phyloP scores from a whole-genome alignment of 2,797 vertebrate genomes.

The Enteromius fasciolatus region DNA sequence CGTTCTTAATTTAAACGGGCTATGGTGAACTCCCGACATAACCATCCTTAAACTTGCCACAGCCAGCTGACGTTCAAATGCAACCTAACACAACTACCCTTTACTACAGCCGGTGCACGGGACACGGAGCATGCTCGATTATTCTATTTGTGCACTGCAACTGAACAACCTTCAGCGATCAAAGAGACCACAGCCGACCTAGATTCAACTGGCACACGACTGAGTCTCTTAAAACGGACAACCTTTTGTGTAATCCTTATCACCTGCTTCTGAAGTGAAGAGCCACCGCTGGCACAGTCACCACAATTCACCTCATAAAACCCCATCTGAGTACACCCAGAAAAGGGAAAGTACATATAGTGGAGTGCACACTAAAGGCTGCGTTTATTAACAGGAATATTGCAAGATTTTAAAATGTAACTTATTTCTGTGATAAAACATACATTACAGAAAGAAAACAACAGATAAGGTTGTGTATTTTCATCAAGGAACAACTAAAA shows the following conservation, averaged over 20 bases:
- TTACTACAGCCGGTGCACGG: neutral
- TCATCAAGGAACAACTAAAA: neutral
- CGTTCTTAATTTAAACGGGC: constrained; percentile 71
- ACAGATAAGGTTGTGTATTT: neutral
- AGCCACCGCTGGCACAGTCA: neutral
- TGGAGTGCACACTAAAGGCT: neutral
- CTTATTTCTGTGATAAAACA: neutral
- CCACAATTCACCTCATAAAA: neutral
- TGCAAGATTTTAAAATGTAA: neutral
- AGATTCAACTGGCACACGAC: constrained; percentile 54
- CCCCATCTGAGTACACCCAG: neutral
- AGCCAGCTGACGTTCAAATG: constrained; percentile 17
- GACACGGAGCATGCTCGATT: neutral
- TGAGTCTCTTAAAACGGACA: constrained; percentile 64
- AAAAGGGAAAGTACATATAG: neutral
- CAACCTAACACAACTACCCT: constrained; percentile 19
- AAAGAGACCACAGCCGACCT: constrained; percentile 54
- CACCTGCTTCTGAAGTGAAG: constrained; percentile 36
- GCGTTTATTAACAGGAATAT: neutral
- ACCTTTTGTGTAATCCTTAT: constrained; percentile 29
- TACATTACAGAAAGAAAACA: neutral
- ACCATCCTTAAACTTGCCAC: neutral
- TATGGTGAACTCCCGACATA: constrained; percentile 56
- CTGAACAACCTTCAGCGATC: constrained; percentile 45
- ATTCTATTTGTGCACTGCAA: neutral